Evolutionary conservation across 1,140 invertebrate species (phyloP).

Genomic region (Hormaphis cornu): DNA sequence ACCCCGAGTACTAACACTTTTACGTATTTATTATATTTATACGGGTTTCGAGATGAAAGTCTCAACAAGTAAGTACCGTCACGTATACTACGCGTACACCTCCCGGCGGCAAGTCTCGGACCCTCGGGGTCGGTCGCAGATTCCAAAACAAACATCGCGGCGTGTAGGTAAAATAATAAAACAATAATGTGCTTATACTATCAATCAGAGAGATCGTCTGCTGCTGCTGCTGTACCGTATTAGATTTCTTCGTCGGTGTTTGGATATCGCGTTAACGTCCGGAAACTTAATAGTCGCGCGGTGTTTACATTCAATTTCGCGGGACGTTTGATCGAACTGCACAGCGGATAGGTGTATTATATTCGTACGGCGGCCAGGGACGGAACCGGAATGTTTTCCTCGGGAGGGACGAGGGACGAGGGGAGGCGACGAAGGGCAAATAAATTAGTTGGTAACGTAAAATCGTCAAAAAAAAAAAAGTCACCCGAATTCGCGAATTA

Average conservation of each 20-base stretch:
- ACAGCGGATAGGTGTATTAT: no score
- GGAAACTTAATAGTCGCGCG: conserved; percentile 25
- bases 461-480: no score
- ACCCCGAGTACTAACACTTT: not conserved
- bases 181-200: not conserved
- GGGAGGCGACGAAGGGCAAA: no score
- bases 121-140: not conserved
- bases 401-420: no score
- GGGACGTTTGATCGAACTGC: conserved; percentile 32
- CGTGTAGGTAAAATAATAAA: not conserved
- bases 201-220: conserved; percentile 20
- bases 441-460: no score
- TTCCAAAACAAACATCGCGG: conserved; percentile 15
- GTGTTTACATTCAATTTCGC: conserved; percentile 31
- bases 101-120: no score
- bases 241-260: conserved; percentile 19
- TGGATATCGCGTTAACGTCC: conserved; percentile 29
- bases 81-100: not conserved
- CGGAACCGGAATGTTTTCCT: not conserved
- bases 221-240: not conserved
- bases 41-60: not conserved
- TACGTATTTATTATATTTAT: not conserved
- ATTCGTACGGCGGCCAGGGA: not conserved
- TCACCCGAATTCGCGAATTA: no score
- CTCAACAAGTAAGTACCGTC: not conserved